phyloP scores from a whole-genome alignment of 2,113 vertebrate species.

The Zapus hudsonius region DNA sequence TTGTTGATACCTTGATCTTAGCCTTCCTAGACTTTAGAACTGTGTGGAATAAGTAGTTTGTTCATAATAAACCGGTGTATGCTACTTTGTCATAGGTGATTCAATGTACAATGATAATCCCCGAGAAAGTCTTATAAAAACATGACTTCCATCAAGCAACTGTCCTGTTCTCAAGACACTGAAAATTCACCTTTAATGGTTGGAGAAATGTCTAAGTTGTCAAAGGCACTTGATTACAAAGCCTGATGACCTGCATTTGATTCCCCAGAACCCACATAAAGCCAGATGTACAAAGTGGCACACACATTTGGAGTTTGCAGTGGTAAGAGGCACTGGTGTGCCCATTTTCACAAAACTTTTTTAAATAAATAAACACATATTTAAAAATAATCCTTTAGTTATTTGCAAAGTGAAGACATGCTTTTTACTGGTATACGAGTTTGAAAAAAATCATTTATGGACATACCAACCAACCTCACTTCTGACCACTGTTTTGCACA shows the following conservation, averaged over 20 bases:
- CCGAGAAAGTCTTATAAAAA: neutral
- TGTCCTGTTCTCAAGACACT: neutral
- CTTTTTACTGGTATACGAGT: neutral
- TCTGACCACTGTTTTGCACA: neutral
- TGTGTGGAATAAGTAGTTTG: neutral
- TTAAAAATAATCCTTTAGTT: too few relatives aligned
- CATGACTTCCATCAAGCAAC: neutral
- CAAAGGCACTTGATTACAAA: too few relatives aligned
- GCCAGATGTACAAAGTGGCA: too few relatives aligned
- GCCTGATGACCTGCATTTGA: too few relatives aligned
- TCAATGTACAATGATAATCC: neutral
- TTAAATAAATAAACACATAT: too few relatives aligned
- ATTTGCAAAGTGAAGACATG: constrained; percentile 17
- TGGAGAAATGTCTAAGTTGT: too few relatives aligned
- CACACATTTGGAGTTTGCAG: too few relatives aligned
- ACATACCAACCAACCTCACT: neutral
- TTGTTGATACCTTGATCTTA: neutral
- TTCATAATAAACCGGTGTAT: neutral
- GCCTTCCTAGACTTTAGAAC: neutral
- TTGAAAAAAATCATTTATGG: neutral
- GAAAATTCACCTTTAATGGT: neutral
- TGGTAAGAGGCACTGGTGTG: too few relatives aligned
- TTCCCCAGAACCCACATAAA: too few relatives aligned
- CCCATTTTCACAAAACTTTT: too few relatives aligned
- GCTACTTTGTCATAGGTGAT: neutral